phyloP scores from a whole-genome alignment of 2,888 invertebrate genomes.

The Tenthredo notha region DNA sequence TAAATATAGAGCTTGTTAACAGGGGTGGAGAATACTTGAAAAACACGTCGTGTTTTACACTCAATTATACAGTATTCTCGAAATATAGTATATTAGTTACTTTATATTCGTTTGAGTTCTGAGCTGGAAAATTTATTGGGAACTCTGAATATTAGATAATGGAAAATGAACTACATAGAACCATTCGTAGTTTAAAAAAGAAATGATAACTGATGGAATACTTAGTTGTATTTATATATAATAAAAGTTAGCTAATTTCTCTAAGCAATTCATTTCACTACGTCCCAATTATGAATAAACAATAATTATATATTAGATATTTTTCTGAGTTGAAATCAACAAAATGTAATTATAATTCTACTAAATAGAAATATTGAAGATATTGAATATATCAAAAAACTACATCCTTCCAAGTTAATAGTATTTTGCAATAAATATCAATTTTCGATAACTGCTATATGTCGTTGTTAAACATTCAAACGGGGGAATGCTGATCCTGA shows the following conservation, averaged over 20 bases:
- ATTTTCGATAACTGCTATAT: background rate
- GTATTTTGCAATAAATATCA: background rate
- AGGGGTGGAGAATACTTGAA: constrained; percentile 7
- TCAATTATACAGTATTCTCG: background rate
- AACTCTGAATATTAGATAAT: background rate
- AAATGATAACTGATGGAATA: background rate
- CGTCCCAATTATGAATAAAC: background rate
- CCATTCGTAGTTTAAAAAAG: background rate
- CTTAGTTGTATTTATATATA: background rate
- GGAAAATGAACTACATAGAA: background rate
- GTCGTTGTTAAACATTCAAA: background rate
- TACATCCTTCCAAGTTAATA: background rate
- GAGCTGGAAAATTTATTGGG: too few relatives aligned
- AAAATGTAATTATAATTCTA: background rate
- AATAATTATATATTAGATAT: background rate
- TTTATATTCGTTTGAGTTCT: background rate
- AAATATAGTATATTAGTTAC: background rate
- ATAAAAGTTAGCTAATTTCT: background rate
- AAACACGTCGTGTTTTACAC: background rate
- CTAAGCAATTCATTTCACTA: background rate
- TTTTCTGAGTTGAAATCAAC: background rate
- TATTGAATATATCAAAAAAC: background rate
- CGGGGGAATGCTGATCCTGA: constrained; percentile 58
- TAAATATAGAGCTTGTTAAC: constrained; percentile 56
- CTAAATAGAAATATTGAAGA: background rate